Evolutionary conservation across 2,797 vertebrate genomes (phyloP).

Genomic region (Hippoglossus hippoglossus): DNA sequence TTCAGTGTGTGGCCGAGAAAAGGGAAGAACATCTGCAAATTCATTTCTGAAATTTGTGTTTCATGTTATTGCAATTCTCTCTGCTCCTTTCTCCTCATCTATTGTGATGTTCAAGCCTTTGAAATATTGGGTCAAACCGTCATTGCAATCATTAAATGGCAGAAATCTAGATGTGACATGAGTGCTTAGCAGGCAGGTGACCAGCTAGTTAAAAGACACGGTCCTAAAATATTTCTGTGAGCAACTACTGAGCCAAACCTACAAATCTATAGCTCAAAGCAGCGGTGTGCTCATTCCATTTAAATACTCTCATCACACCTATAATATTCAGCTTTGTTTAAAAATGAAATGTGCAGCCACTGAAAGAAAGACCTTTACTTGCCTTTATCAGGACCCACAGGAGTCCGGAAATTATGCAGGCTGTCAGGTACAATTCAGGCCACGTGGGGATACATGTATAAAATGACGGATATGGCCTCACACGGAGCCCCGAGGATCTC

Average conservation of each 20-base stretch:
- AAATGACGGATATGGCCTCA: slow-evolving; percentile 61
- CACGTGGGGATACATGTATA: slow-evolving; percentile 42
- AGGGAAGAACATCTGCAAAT: background rate
- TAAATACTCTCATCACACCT: slow-evolving; percentile 32
- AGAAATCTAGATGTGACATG: slow-evolving; percentile 8
- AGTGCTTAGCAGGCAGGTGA: background rate
- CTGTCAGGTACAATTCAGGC: slow-evolving; percentile 57
- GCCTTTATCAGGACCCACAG: slow-evolving; percentile 31
- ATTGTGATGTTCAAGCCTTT: slow-evolving; percentile 7
- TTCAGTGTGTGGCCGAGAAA: background rate
- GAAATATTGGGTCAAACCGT: slow-evolving; percentile 10
- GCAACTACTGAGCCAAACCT: background rate
- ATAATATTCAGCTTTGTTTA: slow-evolving; percentile 37
- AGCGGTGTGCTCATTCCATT: slow-evolving; percentile 14
- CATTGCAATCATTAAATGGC: slow-evolving; percentile 2
- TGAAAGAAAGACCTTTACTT: slow-evolving; percentile 2
- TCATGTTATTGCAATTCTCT: background rate
- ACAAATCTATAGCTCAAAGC: slow-evolving; percentile 9
- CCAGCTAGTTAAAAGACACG: slow-evolving; percentile 9
- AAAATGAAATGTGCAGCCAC: slow-evolving; percentile 30
- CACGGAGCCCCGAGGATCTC: slow-evolving; percentile 17
- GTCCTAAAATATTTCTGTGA: no score
- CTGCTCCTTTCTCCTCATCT: slow-evolving; percentile 4
- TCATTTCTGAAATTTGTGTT: background rate
- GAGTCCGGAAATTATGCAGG: slow-evolving; percentile 61